phyloP scores from a whole-genome alignment of 2,888 invertebrate genomes.

The Tinea pellionella region DNA sequence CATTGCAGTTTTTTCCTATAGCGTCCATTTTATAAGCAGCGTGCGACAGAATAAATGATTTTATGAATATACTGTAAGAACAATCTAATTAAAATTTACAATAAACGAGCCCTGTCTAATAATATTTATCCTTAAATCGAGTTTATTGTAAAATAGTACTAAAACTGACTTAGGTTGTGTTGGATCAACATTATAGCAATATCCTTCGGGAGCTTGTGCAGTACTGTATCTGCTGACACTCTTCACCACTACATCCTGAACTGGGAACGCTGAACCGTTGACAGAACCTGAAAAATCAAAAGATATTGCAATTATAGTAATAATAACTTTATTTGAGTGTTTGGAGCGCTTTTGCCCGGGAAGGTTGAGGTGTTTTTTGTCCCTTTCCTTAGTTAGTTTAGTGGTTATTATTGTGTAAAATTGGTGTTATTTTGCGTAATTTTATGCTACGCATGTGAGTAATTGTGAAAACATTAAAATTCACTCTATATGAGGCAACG shows the following conservation, averaged over 20 bases:
- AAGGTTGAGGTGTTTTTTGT: too few species aligned
- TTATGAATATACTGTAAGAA: conserved; percentile 19
- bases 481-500: too few species aligned
- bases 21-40: conserved; percentile 23
- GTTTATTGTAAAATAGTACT: not conserved
- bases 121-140: too few species aligned
- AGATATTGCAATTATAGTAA: not conserved
- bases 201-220: conserved; percentile 55
- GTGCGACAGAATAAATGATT: conserved; percentile 39
- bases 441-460: too few species aligned
- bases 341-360: too few species aligned
- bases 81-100: conserved; percentile 22
- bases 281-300: conserved; percentile 37
- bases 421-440: too few species aligned
- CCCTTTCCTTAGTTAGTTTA: too few species aligned
- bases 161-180: conserved; percentile 59
- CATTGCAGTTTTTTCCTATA: conserved; percentile 90
- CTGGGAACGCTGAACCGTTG: conserved; percentile 57
- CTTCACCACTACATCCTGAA: conserved; percentile 61
- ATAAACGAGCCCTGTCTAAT: too few species aligned
- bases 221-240: conserved; percentile 62
- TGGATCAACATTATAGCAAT: conserved; percentile 64
- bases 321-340: too few species aligned
- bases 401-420: too few species aligned
- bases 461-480: too few species aligned